These are phyloP conservation scores for Amphibalanus amphitrite DNA, from an alignment of 1,140 invertebrate species.

Conservation along the genomic window DNA sequence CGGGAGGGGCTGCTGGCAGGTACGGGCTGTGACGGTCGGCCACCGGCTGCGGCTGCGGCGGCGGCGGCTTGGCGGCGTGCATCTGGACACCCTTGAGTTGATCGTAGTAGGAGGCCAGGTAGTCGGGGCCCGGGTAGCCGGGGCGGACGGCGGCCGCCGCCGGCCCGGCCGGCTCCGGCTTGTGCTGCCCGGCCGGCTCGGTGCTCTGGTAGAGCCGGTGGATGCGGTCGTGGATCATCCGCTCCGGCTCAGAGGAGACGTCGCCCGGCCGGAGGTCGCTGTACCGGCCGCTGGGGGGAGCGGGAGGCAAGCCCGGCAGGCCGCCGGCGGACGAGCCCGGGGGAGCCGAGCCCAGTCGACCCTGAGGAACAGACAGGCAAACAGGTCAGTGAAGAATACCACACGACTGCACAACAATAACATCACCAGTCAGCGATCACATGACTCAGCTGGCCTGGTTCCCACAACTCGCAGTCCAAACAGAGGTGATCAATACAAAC, in stretches of 20 bases:
- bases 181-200: neutral
- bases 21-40: neutral
- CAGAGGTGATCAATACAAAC: no score
- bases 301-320: no score
- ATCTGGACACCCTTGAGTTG: neutral
- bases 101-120: neutral
- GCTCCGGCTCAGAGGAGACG: neutral
- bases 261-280: neutral
- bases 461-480: no score
- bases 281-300: neutral
- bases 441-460: no score
- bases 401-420: no score
- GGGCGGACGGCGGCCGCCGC: no score
- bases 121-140: neutral
- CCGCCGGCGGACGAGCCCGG: no score
- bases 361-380: no score
- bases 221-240: neutral
- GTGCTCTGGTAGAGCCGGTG: neutral
- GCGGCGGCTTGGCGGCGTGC: neutral
- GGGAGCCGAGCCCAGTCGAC: neutral
- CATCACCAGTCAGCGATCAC: no score
- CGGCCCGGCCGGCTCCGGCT: neutral
- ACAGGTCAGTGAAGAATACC: no score
- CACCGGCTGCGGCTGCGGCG: no score
- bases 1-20: neutral